Percentiles rank a stretch among this genome's conserved stretches.
These are phyloP conservation scores for Patella ulyssiponensis DNA, from an alignment of 2,888 invertebrate species.

Conservation along the genomic window DNA sequence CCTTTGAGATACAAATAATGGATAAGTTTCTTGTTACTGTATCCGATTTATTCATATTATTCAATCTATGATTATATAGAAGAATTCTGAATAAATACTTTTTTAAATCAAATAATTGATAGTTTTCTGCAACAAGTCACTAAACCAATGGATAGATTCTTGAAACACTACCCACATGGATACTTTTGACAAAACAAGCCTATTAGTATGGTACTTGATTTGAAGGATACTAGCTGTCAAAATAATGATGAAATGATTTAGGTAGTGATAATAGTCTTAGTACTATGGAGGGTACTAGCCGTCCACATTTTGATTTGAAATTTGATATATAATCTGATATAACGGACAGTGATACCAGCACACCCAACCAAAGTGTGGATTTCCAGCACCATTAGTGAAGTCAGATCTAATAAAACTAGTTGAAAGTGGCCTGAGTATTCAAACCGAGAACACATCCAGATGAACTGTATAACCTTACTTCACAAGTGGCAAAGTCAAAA, in stretches of 20 bases:
- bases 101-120: not conserved
- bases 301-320: too few species aligned
- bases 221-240: not conserved
- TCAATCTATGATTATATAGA: too few species aligned
- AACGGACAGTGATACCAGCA: too few species aligned
- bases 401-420: too few species aligned
- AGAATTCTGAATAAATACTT: too few species aligned
- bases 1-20: not conserved
- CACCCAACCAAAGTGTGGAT: too few species aligned
- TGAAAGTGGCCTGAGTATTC: too few species aligned
- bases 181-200: not conserved
- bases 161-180: not conserved
- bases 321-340: too few species aligned
- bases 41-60: too few species aligned
- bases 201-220: not conserved
- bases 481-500: not conserved
- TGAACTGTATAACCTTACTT: not conserved
- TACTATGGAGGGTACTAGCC: not conserved
- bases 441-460: not conserved
- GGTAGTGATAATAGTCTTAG: not conserved
- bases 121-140: not conserved
- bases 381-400: too few species aligned
- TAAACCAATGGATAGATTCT: slow-evolving; percentile 1
- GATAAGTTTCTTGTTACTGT: too few species aligned
- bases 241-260: not conserved